Evolutionary conservation across 2,113 vertebrate genomes (phyloP).

Genomic region (Phaethornis superciliosus): DNA sequence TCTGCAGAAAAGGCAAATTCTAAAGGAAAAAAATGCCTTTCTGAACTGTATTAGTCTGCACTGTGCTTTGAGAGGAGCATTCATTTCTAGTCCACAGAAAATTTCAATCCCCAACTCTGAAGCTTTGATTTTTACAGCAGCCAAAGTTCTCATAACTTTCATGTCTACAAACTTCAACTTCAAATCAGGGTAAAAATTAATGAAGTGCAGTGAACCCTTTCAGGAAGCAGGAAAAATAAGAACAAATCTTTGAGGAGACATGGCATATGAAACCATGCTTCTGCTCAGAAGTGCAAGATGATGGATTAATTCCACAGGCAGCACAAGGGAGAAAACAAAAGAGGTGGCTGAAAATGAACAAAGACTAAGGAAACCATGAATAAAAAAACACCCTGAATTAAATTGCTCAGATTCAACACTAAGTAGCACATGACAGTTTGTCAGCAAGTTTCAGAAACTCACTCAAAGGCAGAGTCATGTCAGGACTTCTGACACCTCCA

Average conservation of each 20-base stretch:
- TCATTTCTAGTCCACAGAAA: neutral
- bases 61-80: neutral
- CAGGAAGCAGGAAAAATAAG: neutral
- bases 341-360: neutral
- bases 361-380: neutral
- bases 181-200: neutral
- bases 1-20: neutral
- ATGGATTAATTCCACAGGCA: neutral
- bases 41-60: neutral
- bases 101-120: neutral
- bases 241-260: neutral
- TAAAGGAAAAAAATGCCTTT: neutral
- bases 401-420: neutral
- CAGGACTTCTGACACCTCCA: neutral
- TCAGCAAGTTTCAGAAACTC: neutral
- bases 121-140: neutral
- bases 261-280: neutral
- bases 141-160: neutral
- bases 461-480: neutral
- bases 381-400: neutral
- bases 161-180: neutral
- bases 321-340: neutral
- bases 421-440: neutral
- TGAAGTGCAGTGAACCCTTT: neutral
- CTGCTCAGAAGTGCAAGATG: neutral